Evolutionary conservation across 2,113 vertebrate species (phyloP), one percentile per base, ranked within the genome.

Genomic region (Hiodon alosoides): DNA sequence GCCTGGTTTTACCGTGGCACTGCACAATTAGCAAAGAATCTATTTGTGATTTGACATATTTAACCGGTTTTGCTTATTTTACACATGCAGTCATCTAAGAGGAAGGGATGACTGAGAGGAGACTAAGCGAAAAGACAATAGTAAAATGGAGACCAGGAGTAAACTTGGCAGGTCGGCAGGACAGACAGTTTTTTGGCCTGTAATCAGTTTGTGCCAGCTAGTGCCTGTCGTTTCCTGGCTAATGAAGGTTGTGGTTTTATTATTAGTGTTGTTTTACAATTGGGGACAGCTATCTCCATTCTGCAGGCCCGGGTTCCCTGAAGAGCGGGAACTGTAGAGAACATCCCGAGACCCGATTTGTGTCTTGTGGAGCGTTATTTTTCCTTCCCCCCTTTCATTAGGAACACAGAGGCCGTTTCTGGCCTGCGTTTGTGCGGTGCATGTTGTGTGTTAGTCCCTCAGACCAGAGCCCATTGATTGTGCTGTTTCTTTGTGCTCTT

Each of bases 211-310:
- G 77, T 79, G 82, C 84, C 82, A 85, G 87, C 84, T 86, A 88
- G 82, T 85, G 82, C 82, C 79, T 85, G 85, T 87, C 84, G 81
- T 88, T 90, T 92, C 88, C 87, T 90, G 84, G 80, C 85, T 90
- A 86, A 89, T 92, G 87, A 90, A 86, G 75, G 81, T 86, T 89
- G 4, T 85, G 62, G 79, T 84, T 87, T 90, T 91, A 86, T 90
- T 87, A 90, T 89, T 87, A 90, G 85, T 84, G 90, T 86, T 86
- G 85, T 84, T 90, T 90, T 51, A 83, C 0, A 65, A 90, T 89
- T 88, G 89, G 81, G 76, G 81, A 80, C 81, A 87, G 91, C 91
- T 93, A 92, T 94, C 92, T 93, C 86, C 83, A 84, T 86, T 75
- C 89, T 80, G 7, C 91, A 95, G 92, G 88, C 89, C 83, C 71